These are phyloP conservation scores for Beroe ovata DNA, from an alignment of 37 sponge, comb jelly and placozoan species.

Conservation along the genomic window DNA sequence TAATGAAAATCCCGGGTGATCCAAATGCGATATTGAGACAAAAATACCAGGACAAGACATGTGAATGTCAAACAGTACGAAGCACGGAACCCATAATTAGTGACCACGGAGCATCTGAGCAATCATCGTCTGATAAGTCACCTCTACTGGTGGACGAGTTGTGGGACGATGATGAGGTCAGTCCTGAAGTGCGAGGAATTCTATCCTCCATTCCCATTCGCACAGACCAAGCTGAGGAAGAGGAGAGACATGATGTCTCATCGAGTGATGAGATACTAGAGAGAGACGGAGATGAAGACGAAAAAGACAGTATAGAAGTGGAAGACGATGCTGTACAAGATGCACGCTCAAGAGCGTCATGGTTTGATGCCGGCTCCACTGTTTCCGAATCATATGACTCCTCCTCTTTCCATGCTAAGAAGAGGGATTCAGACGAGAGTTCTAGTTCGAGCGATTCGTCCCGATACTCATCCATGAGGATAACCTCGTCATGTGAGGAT, in stretches of 20 bases:
- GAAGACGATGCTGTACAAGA: background rate
- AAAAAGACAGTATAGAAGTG: background rate
- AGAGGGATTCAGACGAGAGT: background rate
- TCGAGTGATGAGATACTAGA: background rate
- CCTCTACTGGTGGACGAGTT: background rate
- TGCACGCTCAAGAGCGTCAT: background rate
- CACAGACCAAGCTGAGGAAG: background rate
- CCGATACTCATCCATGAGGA: background rate
- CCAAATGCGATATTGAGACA: background rate
- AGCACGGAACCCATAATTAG: background rate
- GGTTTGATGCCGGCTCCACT: background rate
- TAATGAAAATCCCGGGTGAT: background rate
- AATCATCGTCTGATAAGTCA: background rate
- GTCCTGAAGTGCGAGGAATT: slow-evolving; percentile 7
- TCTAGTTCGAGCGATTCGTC: background rate
- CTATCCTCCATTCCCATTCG: too few relatives aligned
- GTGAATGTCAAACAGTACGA: background rate
- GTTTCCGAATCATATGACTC: background rate
- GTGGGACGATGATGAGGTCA: slow-evolving; percentile 14
- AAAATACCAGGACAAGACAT: background rate
- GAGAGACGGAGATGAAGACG: background rate
- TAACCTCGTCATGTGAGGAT: background rate
- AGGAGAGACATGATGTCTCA: background rate
- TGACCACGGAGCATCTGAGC: background rate
- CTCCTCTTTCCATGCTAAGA: background rate